phyloP scores from a whole-genome alignment of 2,797 vertebrate species.

The Chloroceryle inda region DNA sequence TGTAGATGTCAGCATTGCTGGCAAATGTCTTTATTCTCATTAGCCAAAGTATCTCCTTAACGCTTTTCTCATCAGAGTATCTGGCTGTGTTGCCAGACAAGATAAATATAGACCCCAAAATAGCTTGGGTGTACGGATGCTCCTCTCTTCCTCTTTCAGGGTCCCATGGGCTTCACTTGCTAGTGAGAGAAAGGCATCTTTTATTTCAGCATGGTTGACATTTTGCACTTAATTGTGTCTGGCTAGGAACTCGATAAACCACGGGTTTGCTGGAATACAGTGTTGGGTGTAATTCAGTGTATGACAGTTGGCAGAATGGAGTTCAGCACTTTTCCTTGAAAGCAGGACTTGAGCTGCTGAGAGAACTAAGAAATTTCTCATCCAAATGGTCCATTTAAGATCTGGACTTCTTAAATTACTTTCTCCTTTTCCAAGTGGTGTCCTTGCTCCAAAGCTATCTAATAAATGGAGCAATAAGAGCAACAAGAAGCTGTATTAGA shows the following conservation, averaged over 20 bases:
- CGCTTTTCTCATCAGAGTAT: background rate
- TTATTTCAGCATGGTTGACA: background rate
- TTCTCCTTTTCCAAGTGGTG: constrained; percentile 32
- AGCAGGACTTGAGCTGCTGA: background rate
- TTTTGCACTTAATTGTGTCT: background rate
- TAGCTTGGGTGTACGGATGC: fast-evolving
- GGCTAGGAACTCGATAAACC: background rate
- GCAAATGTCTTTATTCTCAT: background rate
- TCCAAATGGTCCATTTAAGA: background rate
- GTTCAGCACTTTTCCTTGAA: background rate
- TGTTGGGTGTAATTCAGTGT: background rate
- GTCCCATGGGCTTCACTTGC: background rate
- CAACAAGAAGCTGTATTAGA: constrained; percentile 24
- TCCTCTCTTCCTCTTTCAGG: background rate
- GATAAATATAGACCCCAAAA: background rate
- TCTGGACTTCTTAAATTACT: constrained; percentile 41
- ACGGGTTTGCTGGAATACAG: background rate
- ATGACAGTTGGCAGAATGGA: background rate
- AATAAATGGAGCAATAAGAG: constrained; percentile 20
- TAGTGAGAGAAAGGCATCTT: background rate
- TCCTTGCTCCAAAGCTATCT: constrained; percentile 1
- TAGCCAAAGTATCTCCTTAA: background rate
- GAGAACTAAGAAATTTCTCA: background rate
- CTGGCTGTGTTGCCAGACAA: background rate
- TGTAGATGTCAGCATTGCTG: background rate